A percentile compares a stretch with the other conserved stretches of the same genome.
These are phyloP conservation scores for Augochlora pura DNA, from an alignment of 1,140 invertebrate genomes.

Conservation along the genomic window DNA sequence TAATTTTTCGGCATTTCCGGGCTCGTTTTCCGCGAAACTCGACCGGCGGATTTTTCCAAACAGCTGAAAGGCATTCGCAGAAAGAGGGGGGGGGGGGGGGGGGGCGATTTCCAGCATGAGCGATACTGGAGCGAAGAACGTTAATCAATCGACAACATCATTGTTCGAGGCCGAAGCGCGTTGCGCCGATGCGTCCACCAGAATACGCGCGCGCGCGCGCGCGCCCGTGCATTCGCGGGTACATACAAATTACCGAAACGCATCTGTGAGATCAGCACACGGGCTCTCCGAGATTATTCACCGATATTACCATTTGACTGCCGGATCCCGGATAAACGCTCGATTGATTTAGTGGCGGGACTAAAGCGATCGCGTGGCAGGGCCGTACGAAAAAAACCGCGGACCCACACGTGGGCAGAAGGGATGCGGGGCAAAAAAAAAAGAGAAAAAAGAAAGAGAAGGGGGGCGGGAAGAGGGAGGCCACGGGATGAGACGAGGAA, in stretches of 20 bases:
- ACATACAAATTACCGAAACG: constrained; percentile 6
- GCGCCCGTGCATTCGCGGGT: neutral
- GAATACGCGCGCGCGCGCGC: neutral
- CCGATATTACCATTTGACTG: constrained; percentile 51
- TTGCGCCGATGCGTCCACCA: too few relatives aligned
- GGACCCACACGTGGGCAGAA: neutral
- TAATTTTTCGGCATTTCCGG: too few relatives aligned
- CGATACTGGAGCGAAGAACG: neutral
- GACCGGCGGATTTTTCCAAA: too few relatives aligned
- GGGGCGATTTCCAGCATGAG: too few relatives aligned
- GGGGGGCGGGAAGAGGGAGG: neutral
- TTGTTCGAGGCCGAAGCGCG: neutral
- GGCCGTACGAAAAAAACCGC: constrained; percentile 28
- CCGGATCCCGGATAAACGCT: constrained; percentile 48
- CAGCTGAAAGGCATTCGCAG: too few relatives aligned
- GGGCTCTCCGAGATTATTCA: constrained; percentile 40
- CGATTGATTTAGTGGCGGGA: constrained; percentile 59
- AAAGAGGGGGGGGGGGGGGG: too few relatives aligned
- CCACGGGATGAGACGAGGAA: constrained; percentile 32
- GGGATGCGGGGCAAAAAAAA: neutral
- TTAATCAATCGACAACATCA: constrained; percentile 10
- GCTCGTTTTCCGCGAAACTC: too few relatives aligned
- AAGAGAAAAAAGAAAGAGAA: constrained; percentile 5
- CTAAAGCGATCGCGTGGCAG: constrained; percentile 23
- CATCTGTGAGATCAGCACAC: neutral